phyloP scores from a whole-genome alignment of 2,113 vertebrate genomes.

The Phrynosoma platyrhinos region DNA sequence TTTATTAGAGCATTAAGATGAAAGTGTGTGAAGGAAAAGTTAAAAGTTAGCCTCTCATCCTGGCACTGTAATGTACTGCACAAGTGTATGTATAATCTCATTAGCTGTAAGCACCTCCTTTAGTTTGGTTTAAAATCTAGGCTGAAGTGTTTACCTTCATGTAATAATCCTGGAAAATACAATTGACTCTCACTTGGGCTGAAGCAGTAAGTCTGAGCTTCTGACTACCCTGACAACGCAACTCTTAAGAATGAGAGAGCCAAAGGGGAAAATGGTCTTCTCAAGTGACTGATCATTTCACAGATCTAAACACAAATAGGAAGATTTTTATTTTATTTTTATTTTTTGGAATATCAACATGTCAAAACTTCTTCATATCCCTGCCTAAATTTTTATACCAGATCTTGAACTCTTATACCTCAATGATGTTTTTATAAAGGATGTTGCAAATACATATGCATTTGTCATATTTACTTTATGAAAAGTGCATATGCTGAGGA shows the following conservation, averaged over 20 bases:
- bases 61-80: not conserved
- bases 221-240: not conserved
- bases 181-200: not conserved
- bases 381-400: not conserved
- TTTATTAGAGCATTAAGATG: not conserved
- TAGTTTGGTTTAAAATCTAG: constrained; percentile 1
- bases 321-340: too few relatives aligned
- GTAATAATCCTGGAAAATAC: not conserved
- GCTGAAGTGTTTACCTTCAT: constrained; percentile 1
- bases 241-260: not conserved
- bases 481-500: not conserved
- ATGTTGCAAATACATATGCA: not conserved
- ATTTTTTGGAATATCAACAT: too few relatives aligned
- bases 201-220: not conserved
- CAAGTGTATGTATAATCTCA: not conserved
- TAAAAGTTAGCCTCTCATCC: not conserved
- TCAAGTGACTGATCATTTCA: not conserved
- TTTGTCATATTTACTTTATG: not conserved
- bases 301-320: not conserved
- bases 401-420: not conserved
- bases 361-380: not conserved
- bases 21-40: not conserved
- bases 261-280: not conserved
- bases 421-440: too few relatives aligned
- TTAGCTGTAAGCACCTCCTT: not conserved